Evolutionary conservation across 2,888 invertebrate species (phyloP).

Genomic region (Poecilus cupreus): DNA sequence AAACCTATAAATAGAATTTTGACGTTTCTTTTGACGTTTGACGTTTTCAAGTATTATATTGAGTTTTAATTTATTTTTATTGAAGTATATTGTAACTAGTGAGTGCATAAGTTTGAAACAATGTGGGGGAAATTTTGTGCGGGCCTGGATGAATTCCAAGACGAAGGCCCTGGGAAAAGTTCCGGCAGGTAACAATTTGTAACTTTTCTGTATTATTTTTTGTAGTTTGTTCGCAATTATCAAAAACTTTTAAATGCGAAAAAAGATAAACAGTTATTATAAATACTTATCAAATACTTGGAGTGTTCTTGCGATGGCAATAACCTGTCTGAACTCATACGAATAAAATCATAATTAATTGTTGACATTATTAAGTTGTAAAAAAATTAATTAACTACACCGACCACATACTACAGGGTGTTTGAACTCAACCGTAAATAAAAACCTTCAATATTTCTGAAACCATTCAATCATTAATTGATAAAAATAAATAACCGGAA

Average conservation of each 20-base stretch:
- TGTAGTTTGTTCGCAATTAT: slow-evolving; percentile 30
- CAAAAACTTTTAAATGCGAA: slow-evolving; percentile 42
- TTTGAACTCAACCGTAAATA: slow-evolving; percentile 17
- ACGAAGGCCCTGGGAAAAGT: background rate
- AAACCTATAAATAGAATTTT: background rate
- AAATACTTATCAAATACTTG: slow-evolving; percentile 36
- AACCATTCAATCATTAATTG: slow-evolving; percentile 28
- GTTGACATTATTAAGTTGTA: slow-evolving; percentile 56
- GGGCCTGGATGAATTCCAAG: background rate
- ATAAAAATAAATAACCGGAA: slow-evolving; percentile 35
- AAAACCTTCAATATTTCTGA: slow-evolving; percentile 34
- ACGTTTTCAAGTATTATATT: background rate
- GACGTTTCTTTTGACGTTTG: slow-evolving; percentile 22
- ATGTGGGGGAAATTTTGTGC: background rate
- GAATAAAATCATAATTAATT: slow-evolving; percentile 52
- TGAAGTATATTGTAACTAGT: background rate
- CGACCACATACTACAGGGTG: slow-evolving; percentile 14
- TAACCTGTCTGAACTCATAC: slow-evolving; percentile 46
- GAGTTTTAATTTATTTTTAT: background rate
- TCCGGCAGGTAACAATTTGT: slow-evolving; percentile 35
- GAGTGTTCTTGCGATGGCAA: slow-evolving; percentile 21
- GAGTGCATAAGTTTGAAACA: background rate
- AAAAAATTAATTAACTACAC: slow-evolving; percentile 40
- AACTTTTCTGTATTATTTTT: slow-evolving; percentile 16
- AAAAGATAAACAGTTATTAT: slow-evolving; percentile 53